A percentile compares a stretch with the other conserved stretches of the same genome.
Evolutionary conservation across 1,140 invertebrate species (phyloP).

Genomic region (Drosophila burlai): DNA sequence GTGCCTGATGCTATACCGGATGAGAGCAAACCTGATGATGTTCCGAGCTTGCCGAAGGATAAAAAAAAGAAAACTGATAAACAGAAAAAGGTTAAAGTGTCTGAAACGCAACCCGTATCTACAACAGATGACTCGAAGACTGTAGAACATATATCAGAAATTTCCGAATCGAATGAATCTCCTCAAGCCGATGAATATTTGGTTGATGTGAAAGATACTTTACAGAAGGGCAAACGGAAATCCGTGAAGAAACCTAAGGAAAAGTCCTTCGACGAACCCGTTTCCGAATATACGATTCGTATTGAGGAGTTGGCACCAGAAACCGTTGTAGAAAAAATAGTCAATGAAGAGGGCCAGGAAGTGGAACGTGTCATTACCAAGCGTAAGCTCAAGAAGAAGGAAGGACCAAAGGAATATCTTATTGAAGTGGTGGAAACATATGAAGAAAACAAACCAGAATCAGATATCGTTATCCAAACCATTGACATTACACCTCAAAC

Average conservation of each 20-base stretch:
- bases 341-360: constrained; percentile 79
- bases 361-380: constrained; percentile 70
- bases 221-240: constrained; percentile 68
- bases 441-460: constrained; percentile 78
- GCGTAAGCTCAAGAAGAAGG: constrained; percentile 70
- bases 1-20: constrained; percentile 12
- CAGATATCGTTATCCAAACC: constrained; percentile 62
- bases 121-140: constrained; percentile 4
- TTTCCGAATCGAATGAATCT: constrained; percentile 39
- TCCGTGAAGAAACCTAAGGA: constrained; percentile 33
- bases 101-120: constrained; percentile 30
- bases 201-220: constrained; percentile 43
- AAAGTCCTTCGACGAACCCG: constrained; percentile 1
- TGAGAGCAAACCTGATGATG: constrained; percentile 31
- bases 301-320: constrained; percentile 82
- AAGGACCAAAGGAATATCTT: constrained; percentile 67
- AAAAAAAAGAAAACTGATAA: constrained; percentile 81
- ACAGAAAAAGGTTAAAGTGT: constrained; percentile 67
- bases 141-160: constrained; percentile 5
- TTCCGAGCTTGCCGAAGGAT: constrained; percentile 26
- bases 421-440: constrained; percentile 76
- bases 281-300: constrained; percentile 57
- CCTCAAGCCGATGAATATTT: constrained; percentile 33
- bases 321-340: constrained; percentile 63
- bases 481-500: constrained; percentile 78